Evolutionary conservation across 2,797 vertebrate species (phyloP).

Genomic region (Pseudochirops corinnae): DNA sequence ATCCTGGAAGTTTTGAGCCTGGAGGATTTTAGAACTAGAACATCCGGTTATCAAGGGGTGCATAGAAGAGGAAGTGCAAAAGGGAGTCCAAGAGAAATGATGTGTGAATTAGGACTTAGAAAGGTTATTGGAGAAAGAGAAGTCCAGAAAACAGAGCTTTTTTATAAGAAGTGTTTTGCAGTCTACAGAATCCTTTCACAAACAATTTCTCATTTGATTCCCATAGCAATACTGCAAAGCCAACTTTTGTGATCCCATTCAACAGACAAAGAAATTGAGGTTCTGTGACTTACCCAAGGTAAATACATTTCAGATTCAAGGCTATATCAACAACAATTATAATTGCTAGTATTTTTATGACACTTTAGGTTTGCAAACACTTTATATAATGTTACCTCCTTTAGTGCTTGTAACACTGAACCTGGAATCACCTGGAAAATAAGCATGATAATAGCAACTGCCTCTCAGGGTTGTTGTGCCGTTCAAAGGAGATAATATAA

Average conservation of each 20-base stretch:
- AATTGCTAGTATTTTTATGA: background rate
- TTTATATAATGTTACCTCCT: background rate
- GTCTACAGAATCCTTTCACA: background rate
- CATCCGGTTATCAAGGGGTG: background rate
- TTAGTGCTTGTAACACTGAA: background rate
- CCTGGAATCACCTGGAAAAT: background rate
- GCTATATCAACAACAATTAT: background rate
- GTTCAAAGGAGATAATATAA: background rate
- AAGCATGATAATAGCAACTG: background rate
- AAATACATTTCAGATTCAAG: background rate
- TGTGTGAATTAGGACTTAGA: background rate
- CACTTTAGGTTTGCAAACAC: background rate
- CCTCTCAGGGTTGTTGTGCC: background rate
- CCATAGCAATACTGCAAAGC: background rate
- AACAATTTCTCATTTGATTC: background rate
- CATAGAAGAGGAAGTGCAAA: background rate
- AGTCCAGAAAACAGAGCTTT: background rate
- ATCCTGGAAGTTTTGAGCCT: background rate
- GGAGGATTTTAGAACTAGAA: background rate
- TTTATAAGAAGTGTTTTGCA: background rate
- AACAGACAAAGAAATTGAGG: background rate
- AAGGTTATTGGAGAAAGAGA: background rate
- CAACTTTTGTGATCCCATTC: background rate
- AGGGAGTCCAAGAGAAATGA: background rate
- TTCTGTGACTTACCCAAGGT: background rate